Conservation (phyloP, 2,888 invertebrate species). For the Pollenia labialis region DNA sequence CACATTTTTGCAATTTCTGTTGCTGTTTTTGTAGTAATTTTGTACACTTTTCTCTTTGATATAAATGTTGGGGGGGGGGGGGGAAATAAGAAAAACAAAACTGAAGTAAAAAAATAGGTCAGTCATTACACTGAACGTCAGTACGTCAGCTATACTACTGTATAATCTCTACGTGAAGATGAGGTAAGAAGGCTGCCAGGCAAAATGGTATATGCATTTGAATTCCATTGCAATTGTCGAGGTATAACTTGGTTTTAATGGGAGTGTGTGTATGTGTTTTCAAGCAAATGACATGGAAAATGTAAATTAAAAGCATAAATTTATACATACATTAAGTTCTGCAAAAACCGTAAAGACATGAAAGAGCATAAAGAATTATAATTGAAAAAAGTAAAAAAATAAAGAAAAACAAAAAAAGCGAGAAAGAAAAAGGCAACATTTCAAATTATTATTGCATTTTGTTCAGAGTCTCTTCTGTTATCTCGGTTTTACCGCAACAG, state of each 20-base stretch:
- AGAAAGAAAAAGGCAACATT: slow-evolving; percentile 13
- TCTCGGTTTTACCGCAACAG: slow-evolving; percentile 14
- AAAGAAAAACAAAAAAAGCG: background rate
- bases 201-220: slow-evolving; percentile 1
- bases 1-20: slow-evolving; percentile 38
- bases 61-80: slow-evolving; percentile 25
- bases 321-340: slow-evolving; percentile 42
- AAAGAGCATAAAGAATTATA: slow-evolving; percentile 41
- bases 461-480: background rate
- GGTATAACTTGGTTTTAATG: slow-evolving; percentile 34
- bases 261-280: slow-evolving; percentile 9
- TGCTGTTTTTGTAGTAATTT: slow-evolving; percentile 51
- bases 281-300: slow-evolving; percentile 71
- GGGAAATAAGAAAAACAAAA: slow-evolving; percentile 3
- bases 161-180: background rate
- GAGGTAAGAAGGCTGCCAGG: slow-evolving; percentile 23
- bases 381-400: slow-evolving; percentile 37
- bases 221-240: slow-evolving; percentile 54
- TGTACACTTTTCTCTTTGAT: slow-evolving; percentile 56
- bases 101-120: slow-evolving; percentile 62
- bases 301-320: slow-evolving; percentile 71
- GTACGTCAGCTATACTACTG: slow-evolving; percentile 24
- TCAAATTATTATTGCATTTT: slow-evolving; percentile 40
- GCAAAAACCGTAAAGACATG: slow-evolving; percentile 13
- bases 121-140: slow-evolving; percentile 57